phyloP scores from a whole-genome alignment of 2,888 invertebrate species.

The Hydrotaea cyrtoneurina region DNA sequence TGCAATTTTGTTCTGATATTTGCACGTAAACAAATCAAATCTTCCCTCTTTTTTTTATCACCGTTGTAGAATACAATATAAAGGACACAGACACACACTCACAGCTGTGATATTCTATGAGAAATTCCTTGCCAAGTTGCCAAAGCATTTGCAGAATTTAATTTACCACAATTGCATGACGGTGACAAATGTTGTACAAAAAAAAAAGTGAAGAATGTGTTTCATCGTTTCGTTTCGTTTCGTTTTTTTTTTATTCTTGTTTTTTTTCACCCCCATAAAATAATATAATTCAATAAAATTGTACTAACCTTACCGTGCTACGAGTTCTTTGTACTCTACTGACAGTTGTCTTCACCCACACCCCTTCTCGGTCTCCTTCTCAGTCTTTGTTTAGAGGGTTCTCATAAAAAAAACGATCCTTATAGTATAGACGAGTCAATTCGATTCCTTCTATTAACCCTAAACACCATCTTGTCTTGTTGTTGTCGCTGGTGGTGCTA shows the following conservation, averaged over 20 bases:
- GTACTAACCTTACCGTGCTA: slow-evolving; percentile 58
- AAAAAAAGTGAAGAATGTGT: neutral
- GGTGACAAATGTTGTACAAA: slow-evolving; percentile 56
- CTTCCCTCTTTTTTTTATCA: slow-evolving; percentile 43
- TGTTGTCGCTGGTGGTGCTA: slow-evolving; percentile 36
- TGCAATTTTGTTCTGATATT: slow-evolving; percentile 42
- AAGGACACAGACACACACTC: neutral
- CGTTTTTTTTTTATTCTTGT: too few relatives aligned
- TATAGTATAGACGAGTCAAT: slow-evolving; percentile 14
- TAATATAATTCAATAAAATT: slow-evolving; percentile 65
- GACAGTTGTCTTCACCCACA: slow-evolving; percentile 16
- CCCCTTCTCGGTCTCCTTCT: neutral
- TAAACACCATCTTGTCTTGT: slow-evolving; percentile 54
- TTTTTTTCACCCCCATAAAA: slow-evolving; percentile 49
- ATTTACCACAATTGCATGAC: slow-evolving; percentile 65
- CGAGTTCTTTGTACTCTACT: slow-evolving; percentile 36
- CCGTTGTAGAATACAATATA: neutral
- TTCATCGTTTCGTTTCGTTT: slow-evolving; percentile 14
- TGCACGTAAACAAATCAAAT: slow-evolving; percentile 66
- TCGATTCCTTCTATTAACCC: slow-evolving; percentile 60
- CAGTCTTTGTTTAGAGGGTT: slow-evolving; percentile 7
- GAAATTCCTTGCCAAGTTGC: neutral
- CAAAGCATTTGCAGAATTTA: slow-evolving; percentile 52
- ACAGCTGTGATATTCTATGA: neutral
- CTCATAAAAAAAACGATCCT: slow-evolving; percentile 44